Evolutionary conservation across 2,113 vertebrate species (phyloP).

Genomic region (Thunnus maccoyii): DNA sequence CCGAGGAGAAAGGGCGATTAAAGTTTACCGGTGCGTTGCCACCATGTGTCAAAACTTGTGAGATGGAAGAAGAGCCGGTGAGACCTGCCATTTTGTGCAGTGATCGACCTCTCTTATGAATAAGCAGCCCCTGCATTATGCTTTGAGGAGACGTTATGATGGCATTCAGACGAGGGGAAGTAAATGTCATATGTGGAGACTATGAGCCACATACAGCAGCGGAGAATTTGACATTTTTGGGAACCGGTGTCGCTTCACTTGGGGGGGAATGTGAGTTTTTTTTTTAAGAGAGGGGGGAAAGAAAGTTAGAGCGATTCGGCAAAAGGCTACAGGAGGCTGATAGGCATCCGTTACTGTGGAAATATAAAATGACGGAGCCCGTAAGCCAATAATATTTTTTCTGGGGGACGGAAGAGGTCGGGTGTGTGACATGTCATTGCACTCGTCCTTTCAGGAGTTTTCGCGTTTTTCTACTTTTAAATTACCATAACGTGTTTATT

Average conservation of each 20-base stretch:
- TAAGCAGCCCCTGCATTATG: constrained; percentile 81
- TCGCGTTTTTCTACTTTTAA: background rate
- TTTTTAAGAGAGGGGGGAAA: background rate
- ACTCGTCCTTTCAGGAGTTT: constrained; percentile 12
- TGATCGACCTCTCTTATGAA: constrained; percentile 89
- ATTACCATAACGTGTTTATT: background rate
- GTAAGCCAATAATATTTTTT: constrained; percentile 28
- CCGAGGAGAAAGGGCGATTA: constrained; percentile 72
- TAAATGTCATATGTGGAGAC: constrained; percentile 81
- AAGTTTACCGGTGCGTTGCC: constrained; percentile 84
- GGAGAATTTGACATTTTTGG: constrained; percentile 35
- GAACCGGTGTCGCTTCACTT: constrained; percentile 25
- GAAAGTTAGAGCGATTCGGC: constrained; percentile 72
- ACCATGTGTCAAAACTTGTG: constrained; percentile 89
- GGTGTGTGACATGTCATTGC: constrained; percentile 40
- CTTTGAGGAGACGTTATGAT: constrained; percentile 85
- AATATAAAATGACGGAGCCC: constrained; percentile 70
- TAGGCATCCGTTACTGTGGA: constrained; percentile 55
- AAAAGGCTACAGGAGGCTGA: constrained; percentile 35
- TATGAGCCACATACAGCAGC: constrained; percentile 45
- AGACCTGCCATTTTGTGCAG: constrained; percentile 97
- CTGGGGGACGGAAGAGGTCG: constrained; percentile 28
- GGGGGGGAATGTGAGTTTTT: constrained; percentile 1
- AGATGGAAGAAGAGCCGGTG: constrained; percentile 88
- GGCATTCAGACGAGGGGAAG: constrained; percentile 81